A percentile compares a stretch with the other conserved stretches of the same genome.
Evolutionary conservation across 2,113 vertebrate genomes (phyloP).

Genomic region (Castor canadensis): DNA sequence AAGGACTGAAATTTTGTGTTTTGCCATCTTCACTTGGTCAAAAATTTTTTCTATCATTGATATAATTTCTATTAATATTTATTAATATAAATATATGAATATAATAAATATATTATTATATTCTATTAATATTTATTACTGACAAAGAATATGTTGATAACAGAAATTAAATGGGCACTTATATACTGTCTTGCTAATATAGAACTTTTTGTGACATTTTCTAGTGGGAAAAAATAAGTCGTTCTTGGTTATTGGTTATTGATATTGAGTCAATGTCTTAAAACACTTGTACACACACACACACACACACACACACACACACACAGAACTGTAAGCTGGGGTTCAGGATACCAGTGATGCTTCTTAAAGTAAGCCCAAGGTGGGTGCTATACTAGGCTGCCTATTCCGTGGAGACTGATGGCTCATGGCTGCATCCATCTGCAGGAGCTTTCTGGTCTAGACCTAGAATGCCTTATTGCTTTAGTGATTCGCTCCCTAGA

Average conservation of each 20-base stretch:
- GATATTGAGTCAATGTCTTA: not conserved
- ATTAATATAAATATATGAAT: too few relatives aligned
- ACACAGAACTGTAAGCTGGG: not conserved
- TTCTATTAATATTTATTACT: too few relatives aligned
- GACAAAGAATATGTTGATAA: not conserved
- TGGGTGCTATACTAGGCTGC: too few relatives aligned
- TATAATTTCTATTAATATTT: conserved; percentile 6
- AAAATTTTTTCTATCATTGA: not conserved
- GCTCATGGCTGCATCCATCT: not conserved
- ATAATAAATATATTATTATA: too few relatives aligned
- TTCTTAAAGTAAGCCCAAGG: not conserved
- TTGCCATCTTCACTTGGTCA: not conserved
- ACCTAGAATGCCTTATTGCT: not conserved
- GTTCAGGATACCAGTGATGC: not conserved
- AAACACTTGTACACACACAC: not conserved
- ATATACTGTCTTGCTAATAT: not conserved
- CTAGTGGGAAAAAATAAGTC: not conserved
- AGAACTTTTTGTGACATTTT: not conserved
- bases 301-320: accelerated
- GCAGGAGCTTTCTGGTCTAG: not conserved
- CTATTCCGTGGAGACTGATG: not conserved
- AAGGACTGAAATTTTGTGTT: conserved; percentile 15
- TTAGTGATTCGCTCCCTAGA: not conserved
- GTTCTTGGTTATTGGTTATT: not conserved
- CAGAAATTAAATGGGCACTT: not conserved